A percentile compares a stretch with the other conserved stretches of the same genome.
phyloP scores from a whole-genome alignment of 2,888 invertebrate genomes.

The Amphipoea oculea region DNA sequence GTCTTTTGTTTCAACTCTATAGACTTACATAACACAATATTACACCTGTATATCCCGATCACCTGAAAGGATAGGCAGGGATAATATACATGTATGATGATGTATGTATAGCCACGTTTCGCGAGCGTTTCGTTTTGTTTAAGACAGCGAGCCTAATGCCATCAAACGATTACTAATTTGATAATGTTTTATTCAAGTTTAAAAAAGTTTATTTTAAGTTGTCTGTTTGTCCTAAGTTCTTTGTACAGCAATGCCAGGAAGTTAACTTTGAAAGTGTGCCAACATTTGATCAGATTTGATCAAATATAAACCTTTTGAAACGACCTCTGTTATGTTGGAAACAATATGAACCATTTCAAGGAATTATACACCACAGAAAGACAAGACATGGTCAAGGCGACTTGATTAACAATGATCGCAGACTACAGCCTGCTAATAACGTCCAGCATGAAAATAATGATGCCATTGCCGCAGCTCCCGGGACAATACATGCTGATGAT shows the following conservation, averaged over 20 bases:
- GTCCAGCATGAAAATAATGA: constrained; percentile 34
- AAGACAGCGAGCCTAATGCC: too few species aligned
- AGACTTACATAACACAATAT: neutral
- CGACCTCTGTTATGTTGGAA: neutral
- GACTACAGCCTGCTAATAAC: neutral
- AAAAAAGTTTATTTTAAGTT: neutral
- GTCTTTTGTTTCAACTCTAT: neutral
- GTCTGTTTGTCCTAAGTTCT: neutral
- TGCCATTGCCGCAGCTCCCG: constrained; percentile 42
- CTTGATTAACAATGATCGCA: constrained; percentile 25
- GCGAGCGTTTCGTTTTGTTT: neutral
- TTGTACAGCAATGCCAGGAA: neutral
- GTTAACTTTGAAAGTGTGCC: neutral
- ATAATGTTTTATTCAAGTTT: neutral
- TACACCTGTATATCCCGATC: too few species aligned
- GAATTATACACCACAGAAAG: neutral
- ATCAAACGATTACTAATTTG: neutral
- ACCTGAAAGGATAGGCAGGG: neutral
- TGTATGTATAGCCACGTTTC: neutral
- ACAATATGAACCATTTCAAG: neutral
- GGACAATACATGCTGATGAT: constrained; percentile 25
- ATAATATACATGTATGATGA: too few species aligned
- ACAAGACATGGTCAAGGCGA: constrained; percentile 37
- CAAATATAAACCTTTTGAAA: neutral
- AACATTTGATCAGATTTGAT: neutral